Percentiles rank a stretch among this genome's conserved stretches.
These are phyloP conservation scores for Ctenopoma multispine DNA, from an alignment of 2,797 vertebrate species.

Conservation along the genomic window DNA sequence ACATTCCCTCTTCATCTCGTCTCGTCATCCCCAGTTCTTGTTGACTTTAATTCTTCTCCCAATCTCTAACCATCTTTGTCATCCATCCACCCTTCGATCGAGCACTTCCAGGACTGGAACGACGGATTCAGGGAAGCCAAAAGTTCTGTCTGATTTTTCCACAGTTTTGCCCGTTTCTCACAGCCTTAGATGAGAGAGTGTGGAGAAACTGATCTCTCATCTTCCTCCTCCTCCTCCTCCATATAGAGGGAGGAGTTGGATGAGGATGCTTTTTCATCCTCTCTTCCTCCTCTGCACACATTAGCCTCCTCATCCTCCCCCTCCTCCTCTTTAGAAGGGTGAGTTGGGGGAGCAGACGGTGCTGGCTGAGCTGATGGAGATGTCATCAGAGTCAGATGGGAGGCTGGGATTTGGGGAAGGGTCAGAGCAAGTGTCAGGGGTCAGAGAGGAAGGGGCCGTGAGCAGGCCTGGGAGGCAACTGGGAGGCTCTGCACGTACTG, in stretches of 20 bases:
- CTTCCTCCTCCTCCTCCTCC: slow-evolving; percentile 57
- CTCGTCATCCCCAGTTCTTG: slow-evolving; percentile 6
- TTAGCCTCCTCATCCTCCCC: slow-evolving; percentile 39
- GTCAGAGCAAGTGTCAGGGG: slow-evolving; percentile 59
- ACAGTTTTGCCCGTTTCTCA: slow-evolving; percentile 33
- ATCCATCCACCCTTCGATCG: slow-evolving; percentile 23
- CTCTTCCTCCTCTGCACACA: slow-evolving; percentile 15
- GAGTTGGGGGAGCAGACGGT: slow-evolving; percentile 91
- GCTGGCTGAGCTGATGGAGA: slow-evolving; percentile 91
- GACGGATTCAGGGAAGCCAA: slow-evolving; percentile 49
- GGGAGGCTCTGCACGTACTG: slow-evolving; percentile 86
- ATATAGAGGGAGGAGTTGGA: slow-evolving; percentile 58
- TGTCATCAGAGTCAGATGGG: slow-evolving; percentile 79
- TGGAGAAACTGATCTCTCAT: slow-evolving; percentile 36
- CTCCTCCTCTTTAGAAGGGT: slow-evolving; percentile 84
- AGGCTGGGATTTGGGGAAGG: slow-evolving; percentile 58
- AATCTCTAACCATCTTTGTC: slow-evolving; percentile 6
- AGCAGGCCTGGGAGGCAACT: slow-evolving; percentile 84
- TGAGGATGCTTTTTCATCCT: slow-evolving; percentile 51
- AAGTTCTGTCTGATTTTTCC: slow-evolving; percentile 21
- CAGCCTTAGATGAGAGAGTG: slow-evolving; percentile 26
- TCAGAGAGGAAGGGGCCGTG: slow-evolving; percentile 88
- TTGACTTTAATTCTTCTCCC: slow-evolving; percentile 46
- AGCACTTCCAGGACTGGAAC: slow-evolving; percentile 54
- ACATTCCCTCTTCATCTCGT: slow-evolving; percentile 12